Conservation (phyloP, 2,797 vertebrate species). For the Urophycis tenuis region DNA sequence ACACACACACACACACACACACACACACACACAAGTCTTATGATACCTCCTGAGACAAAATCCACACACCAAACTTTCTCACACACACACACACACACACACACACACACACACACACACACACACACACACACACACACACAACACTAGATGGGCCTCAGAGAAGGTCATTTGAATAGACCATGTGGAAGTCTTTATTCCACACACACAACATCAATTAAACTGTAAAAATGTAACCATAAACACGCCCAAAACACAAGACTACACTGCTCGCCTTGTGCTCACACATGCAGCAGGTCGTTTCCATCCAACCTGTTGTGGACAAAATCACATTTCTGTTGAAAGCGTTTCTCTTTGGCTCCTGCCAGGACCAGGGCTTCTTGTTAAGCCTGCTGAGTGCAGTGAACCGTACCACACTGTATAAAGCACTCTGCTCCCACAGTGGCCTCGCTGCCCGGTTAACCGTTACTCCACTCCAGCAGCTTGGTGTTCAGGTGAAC, state of each 20-base stretch:
- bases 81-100: too few species aligned
- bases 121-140: constrained; percentile 8
- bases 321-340: constrained; percentile 5
- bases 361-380: constrained; percentile 37
- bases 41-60: too few species aligned
- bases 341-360: constrained; percentile 35
- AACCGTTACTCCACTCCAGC: too few species aligned
- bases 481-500: too few species aligned
- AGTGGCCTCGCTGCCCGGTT: too few species aligned
- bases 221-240: neutral
- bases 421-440: too few species aligned
- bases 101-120: too few species aligned
- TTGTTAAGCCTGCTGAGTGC: constrained; percentile 53
- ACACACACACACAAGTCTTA: too few species aligned
- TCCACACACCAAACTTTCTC: too few species aligned
- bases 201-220: neutral
- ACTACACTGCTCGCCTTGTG: neutral
- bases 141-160: neutral
- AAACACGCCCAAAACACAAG: neutral
- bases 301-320: constrained; percentile 14
- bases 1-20: too few species aligned
- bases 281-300: constrained; percentile 2
- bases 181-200: neutral
- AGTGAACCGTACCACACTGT: constrained; percentile 39
- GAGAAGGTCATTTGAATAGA: neutral